Percentiles rank a stretch among this genome's conserved stretches.
phyloP scores from a whole-genome alignment of 1,140 invertebrate species.

The Scylla paramamosain region DNA sequence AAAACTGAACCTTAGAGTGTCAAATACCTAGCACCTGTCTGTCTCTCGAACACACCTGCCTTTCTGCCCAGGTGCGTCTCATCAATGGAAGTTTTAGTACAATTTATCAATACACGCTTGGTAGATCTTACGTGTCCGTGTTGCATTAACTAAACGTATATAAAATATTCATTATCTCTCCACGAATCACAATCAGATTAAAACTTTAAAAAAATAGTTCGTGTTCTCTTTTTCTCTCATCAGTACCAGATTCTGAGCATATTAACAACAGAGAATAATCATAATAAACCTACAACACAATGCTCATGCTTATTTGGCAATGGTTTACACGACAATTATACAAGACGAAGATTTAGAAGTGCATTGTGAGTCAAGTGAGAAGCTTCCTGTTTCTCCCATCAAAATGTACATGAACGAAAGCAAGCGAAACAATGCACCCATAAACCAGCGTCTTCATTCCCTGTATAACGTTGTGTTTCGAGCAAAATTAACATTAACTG shows the following conservation, averaged over 20 bases:
- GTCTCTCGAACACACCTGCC: no score
- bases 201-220: not conserved
- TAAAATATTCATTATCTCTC: not conserved
- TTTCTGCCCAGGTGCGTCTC: not conserved
- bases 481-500: slow-evolving; percentile 35
- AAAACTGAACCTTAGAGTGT: not conserved
- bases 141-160: no score
- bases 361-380: slow-evolving; percentile 36
- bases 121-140: not conserved
- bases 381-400: not conserved
- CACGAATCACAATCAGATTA: not conserved
- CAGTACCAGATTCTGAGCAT: slow-evolving; percentile 16
- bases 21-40: not conserved
- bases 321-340: slow-evolving; percentile 59
- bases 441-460: slow-evolving; percentile 71
- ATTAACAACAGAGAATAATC: slow-evolving; percentile 41
- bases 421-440: slow-evolving; percentile 61
- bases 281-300: slow-evolving; percentile 53
- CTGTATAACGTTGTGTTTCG: slow-evolving; percentile 53
- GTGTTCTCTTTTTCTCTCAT: not conserved
- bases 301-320: slow-evolving; percentile 75
- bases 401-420: not conserved
- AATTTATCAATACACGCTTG: not conserved
- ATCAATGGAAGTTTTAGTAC: not conserved
- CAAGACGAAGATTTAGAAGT: slow-evolving; percentile 72